A percentile compares a stretch with the other conserved stretches of the same genome.
These are phyloP conservation scores for Balanococcus diminutus DNA, from an alignment of 2,888 invertebrate genomes.

Conservation along the genomic window DNA sequence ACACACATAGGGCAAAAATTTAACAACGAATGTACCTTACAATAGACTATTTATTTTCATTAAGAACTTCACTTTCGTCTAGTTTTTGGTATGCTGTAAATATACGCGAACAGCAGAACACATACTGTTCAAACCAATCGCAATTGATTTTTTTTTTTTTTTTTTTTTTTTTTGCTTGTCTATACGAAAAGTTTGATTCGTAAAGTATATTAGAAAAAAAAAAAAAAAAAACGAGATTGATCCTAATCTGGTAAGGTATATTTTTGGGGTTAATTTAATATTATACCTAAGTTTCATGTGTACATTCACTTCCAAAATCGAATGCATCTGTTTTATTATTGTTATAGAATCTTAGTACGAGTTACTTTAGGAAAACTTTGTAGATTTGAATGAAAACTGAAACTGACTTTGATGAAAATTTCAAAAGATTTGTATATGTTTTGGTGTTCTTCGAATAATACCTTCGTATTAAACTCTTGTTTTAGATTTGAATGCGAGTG, in stretches of 20 bases:
- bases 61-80: slow-evolving; percentile 34
- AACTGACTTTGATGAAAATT: neutral
- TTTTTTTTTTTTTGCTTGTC: no score
- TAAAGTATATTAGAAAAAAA: neutral
- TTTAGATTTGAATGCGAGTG: slow-evolving; percentile 8
- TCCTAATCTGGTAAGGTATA: no score
- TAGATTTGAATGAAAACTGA: neutral
- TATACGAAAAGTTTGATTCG: neutral
- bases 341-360: no score
- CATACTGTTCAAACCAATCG: neutral
- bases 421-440: neutral
- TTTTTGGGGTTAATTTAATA: no score
- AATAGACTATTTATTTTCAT: slow-evolving; percentile 36
- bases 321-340: no score
- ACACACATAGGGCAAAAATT: neutral
- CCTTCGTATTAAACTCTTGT: slow-evolving; percentile 32
- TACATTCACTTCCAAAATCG: neutral
- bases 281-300: no score
- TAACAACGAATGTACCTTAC: slow-evolving; percentile 26
- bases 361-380: neutral
- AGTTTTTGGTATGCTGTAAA: neutral
- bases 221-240: neutral
- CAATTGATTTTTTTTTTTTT: slow-evolving; percentile 4
- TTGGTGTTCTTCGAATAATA: neutral
- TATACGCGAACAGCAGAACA: neutral